Evolutionary conservation across 2,113 vertebrate genomes (phyloP).

Genomic region (Chaenocephalus aceratus): DNA sequence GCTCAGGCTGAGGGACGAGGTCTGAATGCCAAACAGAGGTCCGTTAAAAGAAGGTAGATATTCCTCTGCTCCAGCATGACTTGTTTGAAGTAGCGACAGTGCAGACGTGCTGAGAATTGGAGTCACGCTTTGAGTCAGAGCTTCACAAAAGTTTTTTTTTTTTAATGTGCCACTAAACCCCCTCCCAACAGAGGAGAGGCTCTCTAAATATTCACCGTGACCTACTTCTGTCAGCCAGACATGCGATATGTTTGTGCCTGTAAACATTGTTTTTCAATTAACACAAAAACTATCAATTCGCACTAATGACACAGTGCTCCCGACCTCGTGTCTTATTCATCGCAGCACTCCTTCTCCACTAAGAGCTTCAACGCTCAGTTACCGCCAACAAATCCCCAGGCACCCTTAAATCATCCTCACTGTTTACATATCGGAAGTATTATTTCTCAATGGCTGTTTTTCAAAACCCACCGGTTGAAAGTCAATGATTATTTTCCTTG

Average conservation of each 20-base stretch:
- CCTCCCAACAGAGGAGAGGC: not conserved
- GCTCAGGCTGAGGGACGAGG: constrained; percentile 39
- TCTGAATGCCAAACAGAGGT: constrained; percentile 68
- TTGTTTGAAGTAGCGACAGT: constrained; percentile 58
- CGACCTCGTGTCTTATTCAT: constrained; percentile 19
- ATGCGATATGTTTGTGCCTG: not conserved
- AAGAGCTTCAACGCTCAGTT: not conserved
- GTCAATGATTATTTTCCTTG: constrained; percentile 13
- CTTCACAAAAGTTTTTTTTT: constrained; percentile 51
- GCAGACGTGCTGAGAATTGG: constrained; percentile 56
- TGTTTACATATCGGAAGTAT: constrained; percentile 20
- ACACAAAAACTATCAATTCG: constrained; percentile 8
- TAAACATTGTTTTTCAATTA: constrained; percentile 43
- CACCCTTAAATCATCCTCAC: constrained; percentile 26
- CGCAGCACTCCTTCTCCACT: not conserved
- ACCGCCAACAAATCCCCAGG: constrained; percentile 26
- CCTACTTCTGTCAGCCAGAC: constrained; percentile 44
- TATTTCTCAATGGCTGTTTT: constrained; percentile 23
- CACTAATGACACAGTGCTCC: not conserved
- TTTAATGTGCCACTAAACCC: constrained; percentile 26
- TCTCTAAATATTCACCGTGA: constrained; percentile 31
- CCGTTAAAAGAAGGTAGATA: constrained; percentile 59
- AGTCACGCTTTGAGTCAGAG: constrained; percentile 14
- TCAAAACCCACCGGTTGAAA: constrained; percentile 47
- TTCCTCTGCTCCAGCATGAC: constrained; percentile 52